Base-by-base conservation (phyloP, 2,888 invertebrate species). In the Nomada fabriciana region DNA sequence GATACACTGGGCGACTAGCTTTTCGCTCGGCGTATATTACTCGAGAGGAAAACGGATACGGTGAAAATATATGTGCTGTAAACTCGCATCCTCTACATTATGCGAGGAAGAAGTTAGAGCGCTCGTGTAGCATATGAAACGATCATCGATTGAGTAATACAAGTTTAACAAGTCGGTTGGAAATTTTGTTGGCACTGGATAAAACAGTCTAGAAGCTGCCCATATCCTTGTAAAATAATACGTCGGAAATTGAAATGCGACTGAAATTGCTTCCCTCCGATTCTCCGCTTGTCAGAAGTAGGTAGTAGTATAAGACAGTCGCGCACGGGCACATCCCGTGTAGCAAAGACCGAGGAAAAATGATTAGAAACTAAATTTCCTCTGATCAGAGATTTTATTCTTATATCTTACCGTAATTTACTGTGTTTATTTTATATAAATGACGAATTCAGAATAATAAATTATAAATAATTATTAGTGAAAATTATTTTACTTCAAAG, bases 1-100 rank as follows among this genome's bases (percentile, higher is more conserved):
- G 83, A 85, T 86, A 83, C 85, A 82, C 74, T 81, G 76, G 85
- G 73, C 67, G 76, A 74, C 59, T 67, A 18, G 79, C 83, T 64
- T 82, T 83, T 83, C 88, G 78, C 75, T 81, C 59, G 55, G 70
- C 50, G 65, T 47, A 53, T 23, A 50, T 61, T 23, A 68, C 53
- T 60, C 55, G 50, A 61, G 68, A 67, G 71, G 65, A 75, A 78
- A 65, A 76, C 76, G 74, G 64, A 70, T 61, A 75, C 71, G 71
- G 75, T 67, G 78, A 82, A 79, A 79, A 79, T 73, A 20, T 29
- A 50, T 11, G 43, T 43, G 52, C 25, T 52, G 61, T 52, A 65
- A 69, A 60, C 29, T 20, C 11, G 20, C 57, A 53, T 2, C 36
- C 9, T 5, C 13, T 47, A 25, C n/a, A 50, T 20, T 7, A 13